A percentile compares a stretch with the other conserved stretches of the same genome.
These are phyloP conservation scores for Corythucha ciliata DNA, from an alignment of 2,888 invertebrate genomes.

Conservation along the genomic window DNA sequence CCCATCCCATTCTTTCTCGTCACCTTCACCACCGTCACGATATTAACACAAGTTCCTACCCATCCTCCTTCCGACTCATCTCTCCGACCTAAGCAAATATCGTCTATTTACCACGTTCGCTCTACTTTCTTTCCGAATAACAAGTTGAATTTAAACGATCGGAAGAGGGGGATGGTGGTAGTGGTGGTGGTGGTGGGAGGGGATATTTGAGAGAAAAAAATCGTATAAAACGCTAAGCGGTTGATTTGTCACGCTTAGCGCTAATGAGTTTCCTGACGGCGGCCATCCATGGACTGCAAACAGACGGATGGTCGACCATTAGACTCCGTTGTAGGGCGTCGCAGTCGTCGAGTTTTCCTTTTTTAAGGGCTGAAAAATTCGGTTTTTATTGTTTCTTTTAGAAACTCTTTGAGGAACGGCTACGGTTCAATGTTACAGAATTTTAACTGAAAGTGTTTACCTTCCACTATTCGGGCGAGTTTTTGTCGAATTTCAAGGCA, in stretches of 20 bases:
- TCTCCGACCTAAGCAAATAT: too few species aligned
- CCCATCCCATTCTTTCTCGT: too few species aligned
- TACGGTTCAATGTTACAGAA: neutral
- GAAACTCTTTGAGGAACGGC: neutral
- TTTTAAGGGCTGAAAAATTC: conserved; percentile 45
- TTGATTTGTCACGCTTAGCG: conserved; percentile 35
- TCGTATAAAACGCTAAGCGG: too few species aligned
- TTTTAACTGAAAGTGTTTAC: conserved; percentile 40
- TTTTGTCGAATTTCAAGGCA: conserved; percentile 44
- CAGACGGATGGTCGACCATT: conserved; percentile 51
- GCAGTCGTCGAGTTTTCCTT: conserved; percentile 45
- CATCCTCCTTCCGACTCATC: too few species aligned
- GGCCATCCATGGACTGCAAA: conserved; percentile 53
- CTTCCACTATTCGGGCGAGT: conserved; percentile 48
- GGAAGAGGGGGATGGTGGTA: too few species aligned
- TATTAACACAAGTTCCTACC: too few species aligned
- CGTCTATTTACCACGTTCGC: too few species aligned
- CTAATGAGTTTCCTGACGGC: conserved; percentile 52
- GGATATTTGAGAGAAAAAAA: too few species aligned
- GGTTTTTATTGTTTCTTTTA: neutral
- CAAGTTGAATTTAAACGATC: too few species aligned
- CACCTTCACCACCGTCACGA: too few species aligned
- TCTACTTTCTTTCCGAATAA: too few species aligned
- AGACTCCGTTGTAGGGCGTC: conserved; percentile 51
- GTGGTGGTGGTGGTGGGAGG: too few species aligned